Evolutionary conservation across 1,140 invertebrate genomes (phyloP), one percentile per base, ranked within the genome.

Genomic region (Drosophila yakuba): DNA sequence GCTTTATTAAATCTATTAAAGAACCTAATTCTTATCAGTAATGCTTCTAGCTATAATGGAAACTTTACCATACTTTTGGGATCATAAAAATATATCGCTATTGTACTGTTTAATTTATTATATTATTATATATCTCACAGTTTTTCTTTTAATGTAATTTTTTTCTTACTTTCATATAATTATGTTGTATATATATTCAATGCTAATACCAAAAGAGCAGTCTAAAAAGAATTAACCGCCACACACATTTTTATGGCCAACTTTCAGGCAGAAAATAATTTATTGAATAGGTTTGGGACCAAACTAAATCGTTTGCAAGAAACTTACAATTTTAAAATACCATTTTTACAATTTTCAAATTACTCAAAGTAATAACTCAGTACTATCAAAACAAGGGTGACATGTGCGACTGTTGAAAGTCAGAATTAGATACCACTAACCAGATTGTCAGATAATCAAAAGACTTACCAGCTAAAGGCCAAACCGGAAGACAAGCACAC

Each of bases 391-490:
- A n/a, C 60, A 1, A 68, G 7, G 0, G 38, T 36, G 4, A 52
- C 28, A 17, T 68, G 60, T 0, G 20, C n/a, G 12, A 68, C 64
- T 68, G 17, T 20, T 1, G 7, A 2, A 39, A 36, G 5, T 1
- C 11, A 0, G 10, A 25, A 17, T 4, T n/a, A 11, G 5, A 3
- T 35, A 12, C 4, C 2, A 3, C 4, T 7, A 32, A 11, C 10
- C 7, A 38, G n/a, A 14, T 11, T 14, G 2, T 8, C 2, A 14
- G 14, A 8, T 4, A n/a, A 10, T 28, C 4, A 1, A 15, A 20
- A 11, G 3, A 38, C 45, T 15, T 23, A 66, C 64, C 32, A 12
- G 64, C 64, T 7, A 68, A 23, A 5, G 64, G 64, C 64, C 64
- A 68, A 28, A n/a, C 28, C 1, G 64, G 64, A 23, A 68, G 64